Conservation (phyloP, 2,113 vertebrate species). For the Nestor notabilis region DNA sequence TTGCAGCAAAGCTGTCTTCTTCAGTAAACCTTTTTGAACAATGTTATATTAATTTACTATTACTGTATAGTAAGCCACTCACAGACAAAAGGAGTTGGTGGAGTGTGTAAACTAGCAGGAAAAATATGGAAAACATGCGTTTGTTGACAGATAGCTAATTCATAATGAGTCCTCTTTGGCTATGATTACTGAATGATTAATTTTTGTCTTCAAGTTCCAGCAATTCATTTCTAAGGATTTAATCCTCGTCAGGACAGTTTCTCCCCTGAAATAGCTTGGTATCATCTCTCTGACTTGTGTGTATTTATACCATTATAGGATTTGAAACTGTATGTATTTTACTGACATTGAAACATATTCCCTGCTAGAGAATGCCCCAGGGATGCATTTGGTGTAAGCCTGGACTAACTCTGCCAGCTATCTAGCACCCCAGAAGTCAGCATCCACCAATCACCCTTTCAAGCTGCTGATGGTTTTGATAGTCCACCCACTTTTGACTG, state of each 20-base stretch:
- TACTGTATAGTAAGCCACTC: background rate
- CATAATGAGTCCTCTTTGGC: background rate
- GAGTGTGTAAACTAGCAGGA: background rate
- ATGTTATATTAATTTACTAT: background rate
- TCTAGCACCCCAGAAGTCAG: background rate
- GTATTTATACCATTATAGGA: background rate
- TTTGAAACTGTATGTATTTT: background rate
- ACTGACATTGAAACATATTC: background rate
- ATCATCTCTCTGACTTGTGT: background rate
- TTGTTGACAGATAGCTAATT: background rate
- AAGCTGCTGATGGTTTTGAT: background rate
- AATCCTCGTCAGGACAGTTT: background rate
- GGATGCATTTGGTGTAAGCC: background rate
- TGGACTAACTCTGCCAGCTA: background rate
- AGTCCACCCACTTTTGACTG: background rate
- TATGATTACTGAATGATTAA: background rate
- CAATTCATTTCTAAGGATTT: background rate
- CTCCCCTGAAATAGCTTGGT: background rate
- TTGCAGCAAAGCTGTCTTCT: background rate
- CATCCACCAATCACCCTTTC: background rate
- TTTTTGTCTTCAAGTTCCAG: background rate
- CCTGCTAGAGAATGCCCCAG: accelerated
- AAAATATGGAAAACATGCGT: background rate
- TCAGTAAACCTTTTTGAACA: background rate
- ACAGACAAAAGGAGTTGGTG: background rate